These are phyloP conservation scores for Anoplopoma fimbria DNA, from an alignment of 2,113 vertebrate genomes.

Conservation along the genomic window DNA sequence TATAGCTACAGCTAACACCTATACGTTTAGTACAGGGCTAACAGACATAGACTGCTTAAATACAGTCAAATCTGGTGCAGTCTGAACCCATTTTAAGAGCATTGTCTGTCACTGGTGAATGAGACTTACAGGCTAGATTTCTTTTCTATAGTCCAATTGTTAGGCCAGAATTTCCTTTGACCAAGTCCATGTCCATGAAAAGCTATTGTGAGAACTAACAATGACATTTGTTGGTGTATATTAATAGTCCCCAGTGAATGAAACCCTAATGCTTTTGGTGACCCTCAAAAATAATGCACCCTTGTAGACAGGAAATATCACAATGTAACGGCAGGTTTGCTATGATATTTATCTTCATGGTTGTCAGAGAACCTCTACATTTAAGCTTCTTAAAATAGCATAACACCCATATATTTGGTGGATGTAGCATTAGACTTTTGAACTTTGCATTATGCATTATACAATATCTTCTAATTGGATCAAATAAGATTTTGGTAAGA, in stretches of 20 bases:
- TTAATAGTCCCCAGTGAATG: neutral
- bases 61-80: neutral
- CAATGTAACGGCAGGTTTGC: neutral
- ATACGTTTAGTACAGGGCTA: neutral
- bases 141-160: neutral
- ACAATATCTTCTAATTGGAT: neutral
- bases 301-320: neutral
- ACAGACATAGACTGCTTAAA: neutral
- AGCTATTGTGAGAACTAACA: neutral
- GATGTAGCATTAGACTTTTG: neutral
- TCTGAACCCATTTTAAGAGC: neutral
- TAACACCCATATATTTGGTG: neutral
- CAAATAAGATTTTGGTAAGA: neutral
- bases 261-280: neutral
- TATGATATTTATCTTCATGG: neutral
- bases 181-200: neutral
- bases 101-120: neutral
- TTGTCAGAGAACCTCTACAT: constrained; percentile 1
- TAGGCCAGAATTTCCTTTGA: neutral
- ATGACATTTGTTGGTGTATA: neutral
- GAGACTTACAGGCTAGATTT: no score
- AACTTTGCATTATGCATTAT: neutral
- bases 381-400: neutral
- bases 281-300: neutral
- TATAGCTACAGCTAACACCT: neutral